Percentiles rank a stretch among this genome's conserved stretches.
phyloP scores from a whole-genome alignment of 2,797 vertebrate species.

The Melanotaenia nigrans region DNA sequence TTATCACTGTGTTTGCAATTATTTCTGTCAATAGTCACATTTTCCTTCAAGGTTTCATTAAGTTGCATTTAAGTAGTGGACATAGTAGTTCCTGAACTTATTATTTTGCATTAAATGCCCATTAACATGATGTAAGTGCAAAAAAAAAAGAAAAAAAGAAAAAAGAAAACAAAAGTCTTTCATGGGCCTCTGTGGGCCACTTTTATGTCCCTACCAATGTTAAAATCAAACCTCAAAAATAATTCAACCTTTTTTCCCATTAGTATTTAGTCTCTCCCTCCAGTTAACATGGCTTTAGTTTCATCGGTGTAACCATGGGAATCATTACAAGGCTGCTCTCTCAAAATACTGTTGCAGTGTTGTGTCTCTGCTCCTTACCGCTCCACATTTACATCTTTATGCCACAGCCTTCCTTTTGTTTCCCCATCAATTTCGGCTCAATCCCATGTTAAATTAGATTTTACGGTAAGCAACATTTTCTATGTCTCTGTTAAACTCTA shows the following conservation, averaged over 20 bases:
- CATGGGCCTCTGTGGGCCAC: no score
- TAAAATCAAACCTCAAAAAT: neutral
- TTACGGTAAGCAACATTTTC: constrained; percentile 7
- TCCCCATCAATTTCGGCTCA: constrained; percentile 3
- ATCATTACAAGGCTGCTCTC: constrained; percentile 41
- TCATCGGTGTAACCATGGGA: constrained; percentile 26
- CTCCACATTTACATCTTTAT: constrained; percentile 23
- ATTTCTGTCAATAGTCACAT: no score
- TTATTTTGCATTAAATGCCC: no score
- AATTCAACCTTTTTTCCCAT: neutral
- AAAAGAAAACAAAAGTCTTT: no score
- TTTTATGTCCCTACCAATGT: no score
- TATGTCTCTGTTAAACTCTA: constrained; percentile 23
- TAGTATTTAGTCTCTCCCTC: constrained; percentile 36
- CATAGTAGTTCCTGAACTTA: no score
- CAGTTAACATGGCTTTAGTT: constrained; percentile 16
- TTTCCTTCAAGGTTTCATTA: no score
- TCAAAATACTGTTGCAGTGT: constrained; percentile 46
- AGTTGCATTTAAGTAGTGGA: no score
- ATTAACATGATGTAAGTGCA: no score
- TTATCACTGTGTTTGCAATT: no score
- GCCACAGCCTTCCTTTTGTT: constrained; percentile 7
- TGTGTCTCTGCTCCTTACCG: constrained; percentile 35
- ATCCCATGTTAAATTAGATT: constrained; percentile 2
- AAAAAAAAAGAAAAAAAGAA: no score